Evolutionary conservation across 2,888 invertebrate species (phyloP), one percentile per base, ranked within the genome.

Genomic region (Cheilosia variabilis): DNA sequence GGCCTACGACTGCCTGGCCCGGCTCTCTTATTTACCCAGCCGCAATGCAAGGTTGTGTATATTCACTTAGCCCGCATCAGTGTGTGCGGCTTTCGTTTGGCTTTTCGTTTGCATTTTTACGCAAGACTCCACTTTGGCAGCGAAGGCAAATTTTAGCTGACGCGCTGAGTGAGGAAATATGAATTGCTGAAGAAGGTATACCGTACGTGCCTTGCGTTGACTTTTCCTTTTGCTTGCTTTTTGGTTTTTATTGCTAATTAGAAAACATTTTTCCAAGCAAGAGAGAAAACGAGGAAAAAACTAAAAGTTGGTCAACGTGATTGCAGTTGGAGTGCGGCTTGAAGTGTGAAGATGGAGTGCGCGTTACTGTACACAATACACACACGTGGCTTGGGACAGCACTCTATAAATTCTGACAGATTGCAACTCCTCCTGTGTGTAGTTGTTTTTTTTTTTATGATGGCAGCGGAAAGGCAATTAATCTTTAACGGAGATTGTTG

Each of bases 241-340:
- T 52, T 52, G 9, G 19, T 10, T 50, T 66, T 50, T 66, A 50
- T 55, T 71, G 76, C 76, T 82, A 76, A 82, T 82, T 82, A 76
- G 81, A 76, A 82, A 82, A 65, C 71, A 69, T 69, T 79, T 79
- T 72, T 79, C 22, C 41, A 71, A 52, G 63, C 57, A 57, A 69
- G 81, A 69, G 81, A 69, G 75, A 75, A 69, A 63, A 69, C 17
- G 15, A 37, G 37, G 2, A 45, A 41, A 55, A 24, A 41, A 31
- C 17, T 47, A 68, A 62, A 75, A 69, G 57, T 58, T 68, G 75
- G 52, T 52, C 63, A 69, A 69, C 69, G 65, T 63, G 62, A 80
- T 71, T 58, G 63, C 7, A 55, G 65, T 52, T 57, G 71, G 57
- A 78, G 17, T 37, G 45, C 17, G 7, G 45, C 50, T 37, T 41